Evolutionary conservation across 2,113 vertebrate genomes (phyloP), one percentile per base, ranked within the genome.

Genomic region (Hyaena hyaena): DNA sequence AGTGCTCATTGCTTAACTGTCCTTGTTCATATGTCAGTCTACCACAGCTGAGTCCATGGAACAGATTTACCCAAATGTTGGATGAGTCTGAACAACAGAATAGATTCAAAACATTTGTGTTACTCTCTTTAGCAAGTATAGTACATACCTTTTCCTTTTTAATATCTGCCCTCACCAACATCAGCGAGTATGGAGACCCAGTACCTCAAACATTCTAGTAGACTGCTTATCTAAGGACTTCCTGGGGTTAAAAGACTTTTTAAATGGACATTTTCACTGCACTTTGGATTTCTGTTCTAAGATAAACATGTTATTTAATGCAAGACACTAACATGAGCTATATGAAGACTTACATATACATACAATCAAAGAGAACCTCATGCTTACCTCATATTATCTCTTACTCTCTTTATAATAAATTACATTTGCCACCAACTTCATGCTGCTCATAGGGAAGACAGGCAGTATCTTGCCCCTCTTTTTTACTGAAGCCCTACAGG

Each of bases 351-450:
- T 48, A 81, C 3, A 39, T 43, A 68, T 2, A 63, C 21, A 17
- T 21, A 74, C 11, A 74, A 74, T 53, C 21, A 45, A 88, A 91
- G 23, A 76, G 19, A 91, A 91, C 7, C 14, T 85, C 48, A 4
- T 15, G 26, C 39, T 53, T 80, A 21, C 24, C 63, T 17, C 33
- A 92, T 45, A 53, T 71, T 53, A 53, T 15, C 45, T 71, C 77
- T 84, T 55, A 14, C 43, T 85, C 92, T 71, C 63, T 74, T 85
- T 86, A 69, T 45, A 90, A 90, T 55, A 81, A 80, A 90, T 94
- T 94, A 50, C 77, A 50, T 26, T 71, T 33, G 17, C 68, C 43
- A 74, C 23, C 31, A 39, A 50, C 77, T 76, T 74, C 10, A 86
- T 61, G 43, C 45, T 93, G 68, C 15, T 85, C 81, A 84, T 31